Evolutionary conservation across 2,888 invertebrate species (phyloP).

Genomic region (Agonopterix subpropinquella): DNA sequence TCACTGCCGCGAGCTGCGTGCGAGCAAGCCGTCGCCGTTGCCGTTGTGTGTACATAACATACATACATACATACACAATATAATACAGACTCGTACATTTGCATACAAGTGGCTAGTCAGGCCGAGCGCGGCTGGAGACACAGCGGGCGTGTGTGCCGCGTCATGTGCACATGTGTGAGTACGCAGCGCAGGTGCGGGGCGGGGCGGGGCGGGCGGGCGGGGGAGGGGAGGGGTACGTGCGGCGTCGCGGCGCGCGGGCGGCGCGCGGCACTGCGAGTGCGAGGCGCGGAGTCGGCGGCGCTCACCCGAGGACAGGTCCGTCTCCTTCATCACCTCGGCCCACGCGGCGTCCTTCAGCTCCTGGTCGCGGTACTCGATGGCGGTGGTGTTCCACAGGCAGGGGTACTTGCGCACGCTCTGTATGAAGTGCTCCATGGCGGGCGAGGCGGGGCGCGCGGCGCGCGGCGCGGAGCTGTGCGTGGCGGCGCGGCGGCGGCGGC

Average conservation of each 20-base stretch:
- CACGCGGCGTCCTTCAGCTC: constrained; percentile 70
- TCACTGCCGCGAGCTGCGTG: too few relatives aligned
- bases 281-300: neutral
- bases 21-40: too few relatives aligned
- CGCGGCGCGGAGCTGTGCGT: constrained; percentile 18
- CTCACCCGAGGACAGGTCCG: constrained; percentile 62
- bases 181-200: neutral
- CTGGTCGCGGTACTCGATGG: constrained; percentile 68
- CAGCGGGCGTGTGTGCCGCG: too few relatives aligned
- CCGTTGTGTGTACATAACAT: too few relatives aligned
- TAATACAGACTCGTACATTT: too few relatives aligned
- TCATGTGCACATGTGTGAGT: neutral
- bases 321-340: constrained; percentile 67
- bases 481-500: constrained; percentile 21
- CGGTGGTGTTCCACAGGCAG: constrained; percentile 66
- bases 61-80: too few relatives aligned
- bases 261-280: neutral
- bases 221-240: neutral
- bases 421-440: constrained; percentile 63
- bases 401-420: constrained; percentile 63
- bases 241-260: neutral
- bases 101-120: too few relatives aligned
- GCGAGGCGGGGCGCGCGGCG: constrained; percentile 14
- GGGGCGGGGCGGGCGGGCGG: neutral
- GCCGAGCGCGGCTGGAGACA: too few relatives aligned